Percentiles rank a stretch among this genome's conserved stretches.
phyloP scores from a whole-genome alignment of 2,888 invertebrate species.

The Apotomis turbidana region DNA sequence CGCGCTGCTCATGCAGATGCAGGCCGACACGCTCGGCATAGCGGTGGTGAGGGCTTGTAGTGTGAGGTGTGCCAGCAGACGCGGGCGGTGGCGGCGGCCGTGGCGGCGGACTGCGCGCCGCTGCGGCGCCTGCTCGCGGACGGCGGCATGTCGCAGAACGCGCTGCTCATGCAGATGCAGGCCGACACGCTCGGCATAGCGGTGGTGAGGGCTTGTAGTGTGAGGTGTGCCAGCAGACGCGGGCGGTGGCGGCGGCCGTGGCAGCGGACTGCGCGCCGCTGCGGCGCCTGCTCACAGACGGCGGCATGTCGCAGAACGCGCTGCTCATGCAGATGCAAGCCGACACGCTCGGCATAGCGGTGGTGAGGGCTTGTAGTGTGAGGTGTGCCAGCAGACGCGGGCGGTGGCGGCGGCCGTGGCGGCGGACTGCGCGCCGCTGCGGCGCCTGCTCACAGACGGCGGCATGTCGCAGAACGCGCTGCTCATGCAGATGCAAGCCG shows the following conservation, averaged over 20 bases:
- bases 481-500: constrained; percentile 96
- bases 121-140: constrained; percentile 91
- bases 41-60: constrained; percentile 88
- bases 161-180: constrained; percentile 94
- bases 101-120: constrained; percentile 91
- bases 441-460: constrained; percentile 93
- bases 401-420: too few species aligned
- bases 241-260: constrained; percentile 85
- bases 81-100: constrained; percentile 91
- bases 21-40: constrained; percentile 95
- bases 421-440: constrained; percentile 90
- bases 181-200: constrained; percentile 95
- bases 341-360: constrained; percentile 93
- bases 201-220: constrained; percentile 71
- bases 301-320: constrained; percentile 95
- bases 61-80: constrained; percentile 92
- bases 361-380: constrained; percentile 84
- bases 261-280: constrained; percentile 90
- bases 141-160: constrained; percentile 96
- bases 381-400: constrained; percentile 87
- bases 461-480: constrained; percentile 95
- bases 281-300: constrained; percentile 92
- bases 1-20: constrained; percentile 93
- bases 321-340: constrained; percentile 96
- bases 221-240: constrained; percentile 80